phyloP scores from a whole-genome alignment of 2,888 invertebrate species.

The Thymelicus lineola region DNA sequence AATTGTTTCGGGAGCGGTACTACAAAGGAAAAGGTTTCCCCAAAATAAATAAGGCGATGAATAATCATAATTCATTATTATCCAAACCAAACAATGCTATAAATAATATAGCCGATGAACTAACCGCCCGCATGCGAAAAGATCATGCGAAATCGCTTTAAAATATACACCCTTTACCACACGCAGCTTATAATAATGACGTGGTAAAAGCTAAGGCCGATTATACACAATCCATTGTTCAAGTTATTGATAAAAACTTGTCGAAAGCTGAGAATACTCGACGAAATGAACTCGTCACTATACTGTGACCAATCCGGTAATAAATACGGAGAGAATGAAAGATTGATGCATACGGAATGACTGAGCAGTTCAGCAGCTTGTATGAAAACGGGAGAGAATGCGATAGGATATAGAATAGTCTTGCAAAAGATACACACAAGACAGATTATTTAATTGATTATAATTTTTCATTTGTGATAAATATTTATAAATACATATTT shows the following conservation, averaged over 20 bases:
- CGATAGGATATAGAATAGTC: slow-evolving; percentile 4
- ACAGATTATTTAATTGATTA: no score
- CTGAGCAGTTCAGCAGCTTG: slow-evolving; percentile 53
- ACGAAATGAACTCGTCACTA: slow-evolving; percentile 53
- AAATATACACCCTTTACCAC: slow-evolving; percentile 57
- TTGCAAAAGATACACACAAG: neutral
- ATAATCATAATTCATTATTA: neutral
- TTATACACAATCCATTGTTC: slow-evolving; percentile 59
- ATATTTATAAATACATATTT: no score
- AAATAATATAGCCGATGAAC: neutral
- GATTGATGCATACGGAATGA: slow-evolving; percentile 65
- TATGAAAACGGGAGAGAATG: neutral
- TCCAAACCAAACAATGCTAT: neutral
- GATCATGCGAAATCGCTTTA: slow-evolving; percentile 45
- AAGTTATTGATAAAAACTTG: slow-evolving; percentile 56
- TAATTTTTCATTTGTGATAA: no score
- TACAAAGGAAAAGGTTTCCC: no score
- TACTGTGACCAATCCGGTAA: slow-evolving; percentile 65
- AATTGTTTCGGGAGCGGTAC: no score
- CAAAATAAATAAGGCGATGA: no score
- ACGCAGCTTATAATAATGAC: slow-evolving; percentile 56
- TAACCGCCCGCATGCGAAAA: slow-evolving; percentile 4
- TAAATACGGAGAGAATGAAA: slow-evolving; percentile 53
- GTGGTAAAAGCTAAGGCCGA: slow-evolving; percentile 55
- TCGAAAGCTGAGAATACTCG: slow-evolving; percentile 44